Conservation (phyloP, 2,888 invertebrate species). For the Abrostola tripartita region DNA sequence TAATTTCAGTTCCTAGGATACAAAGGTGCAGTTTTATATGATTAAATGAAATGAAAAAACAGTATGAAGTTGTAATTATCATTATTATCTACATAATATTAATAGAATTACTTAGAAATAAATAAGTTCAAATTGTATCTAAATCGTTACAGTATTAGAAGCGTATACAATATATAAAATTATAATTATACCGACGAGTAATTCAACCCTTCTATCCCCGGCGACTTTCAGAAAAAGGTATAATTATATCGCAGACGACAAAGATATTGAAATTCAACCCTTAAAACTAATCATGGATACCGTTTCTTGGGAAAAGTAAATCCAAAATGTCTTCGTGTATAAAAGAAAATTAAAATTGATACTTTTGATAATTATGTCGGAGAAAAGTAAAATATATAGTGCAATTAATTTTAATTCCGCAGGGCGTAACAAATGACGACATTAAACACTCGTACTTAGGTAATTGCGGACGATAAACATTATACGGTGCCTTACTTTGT, state of each 20-base stretch:
- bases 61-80: too few relatives aligned
- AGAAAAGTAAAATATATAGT: slow-evolving; percentile 35
- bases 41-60: too few relatives aligned
- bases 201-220: not conserved
- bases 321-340: slow-evolving; percentile 11
- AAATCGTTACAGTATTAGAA: slow-evolving; percentile 6
- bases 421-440: slow-evolving; percentile 47
- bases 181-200: not conserved
- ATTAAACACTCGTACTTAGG: slow-evolving; percentile 44
- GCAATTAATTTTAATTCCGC: slow-evolving; percentile 50
- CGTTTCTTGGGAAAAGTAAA: slow-evolving; percentile 11
- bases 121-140: slow-evolving; percentile 21
- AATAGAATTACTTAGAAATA: too few relatives aligned
- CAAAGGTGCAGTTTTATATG: too few relatives aligned
- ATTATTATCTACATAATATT: too few relatives aligned
- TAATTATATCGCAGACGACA: slow-evolving; percentile 14
- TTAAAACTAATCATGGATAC: slow-evolving; percentile 32
- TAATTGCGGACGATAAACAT: slow-evolving; percentile 34
- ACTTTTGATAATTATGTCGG: slow-evolving; percentile 33
- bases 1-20: too few relatives aligned
- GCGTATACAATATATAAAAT: not conserved
- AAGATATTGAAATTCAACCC: slow-evolving; percentile 36
- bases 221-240: slow-evolving; percentile 6
- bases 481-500: slow-evolving; percentile 28
- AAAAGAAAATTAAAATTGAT: slow-evolving; percentile 6